phyloP scores from a whole-genome alignment of 2,888 invertebrate genomes.

The Orthosia incerta region DNA sequence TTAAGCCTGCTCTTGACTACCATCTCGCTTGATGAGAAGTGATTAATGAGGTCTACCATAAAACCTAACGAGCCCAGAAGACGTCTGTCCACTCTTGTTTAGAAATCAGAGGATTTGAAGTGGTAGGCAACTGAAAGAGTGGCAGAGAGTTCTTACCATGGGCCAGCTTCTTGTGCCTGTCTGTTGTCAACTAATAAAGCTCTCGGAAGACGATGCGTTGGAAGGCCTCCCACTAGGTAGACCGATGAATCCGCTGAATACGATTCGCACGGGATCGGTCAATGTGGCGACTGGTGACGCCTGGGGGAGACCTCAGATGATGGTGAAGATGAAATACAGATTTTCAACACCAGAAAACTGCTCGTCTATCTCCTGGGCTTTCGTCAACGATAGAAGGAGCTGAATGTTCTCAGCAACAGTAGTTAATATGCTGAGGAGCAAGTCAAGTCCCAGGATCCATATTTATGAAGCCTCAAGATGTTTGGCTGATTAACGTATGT shows the following conservation, averaged over 20 bases:
- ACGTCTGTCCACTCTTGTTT: background rate
- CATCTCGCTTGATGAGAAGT: background rate
- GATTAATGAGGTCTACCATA: background rate
- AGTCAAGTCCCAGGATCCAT: conserved; percentile 8
- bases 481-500: conserved; percentile 7
- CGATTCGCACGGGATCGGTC: no score
- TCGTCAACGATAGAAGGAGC: background rate
- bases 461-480: conserved; percentile 1
- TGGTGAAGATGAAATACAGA: no score
- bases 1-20: background rate
- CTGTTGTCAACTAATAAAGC: background rate
- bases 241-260: no score
- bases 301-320: no score
- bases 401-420: background rate
- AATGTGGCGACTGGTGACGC: no score
- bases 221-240: no score
- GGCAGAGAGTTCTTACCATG: background rate
- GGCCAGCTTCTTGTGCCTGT: background rate
- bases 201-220: no score
- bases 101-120: background rate
- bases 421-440: background rate
- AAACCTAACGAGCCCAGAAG: background rate
- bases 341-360: no score
- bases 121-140: no score
- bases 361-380: background rate